A percentile compares a stretch with the other conserved stretches of the same genome.
Evolutionary conservation across 2,797 vertebrate species (phyloP).

Genomic region (Picus viridis): DNA sequence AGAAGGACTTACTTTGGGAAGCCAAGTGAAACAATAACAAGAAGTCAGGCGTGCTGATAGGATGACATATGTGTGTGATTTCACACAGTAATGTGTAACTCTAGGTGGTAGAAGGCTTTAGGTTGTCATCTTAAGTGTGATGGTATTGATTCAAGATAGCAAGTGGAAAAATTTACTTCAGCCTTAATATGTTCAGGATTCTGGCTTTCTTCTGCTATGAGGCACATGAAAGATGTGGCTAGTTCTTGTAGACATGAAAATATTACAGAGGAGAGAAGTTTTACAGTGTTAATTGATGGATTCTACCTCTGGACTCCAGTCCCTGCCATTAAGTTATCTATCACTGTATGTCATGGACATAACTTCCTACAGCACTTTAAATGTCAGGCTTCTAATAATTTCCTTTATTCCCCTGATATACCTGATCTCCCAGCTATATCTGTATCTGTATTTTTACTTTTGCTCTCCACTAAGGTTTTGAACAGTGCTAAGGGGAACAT

Average conservation of each 20-base stretch:
- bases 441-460: constrained; percentile 34
- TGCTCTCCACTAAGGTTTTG: not conserved
- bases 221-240: constrained; percentile 25
- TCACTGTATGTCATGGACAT: not conserved
- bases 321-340: constrained; percentile 16
- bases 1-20: not conserved
- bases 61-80: not conserved
- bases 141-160: constrained; percentile 36
- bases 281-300: constrained; percentile 27
- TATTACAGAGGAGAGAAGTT: not conserved
- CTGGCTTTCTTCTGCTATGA: not conserved
- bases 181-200: not conserved
- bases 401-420: constrained; percentile 3
- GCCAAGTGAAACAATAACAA: not conserved
- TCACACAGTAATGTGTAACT: not conserved
- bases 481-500: not conserved
- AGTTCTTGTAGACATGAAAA: constrained; percentile 15
- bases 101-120: not conserved
- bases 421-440: not conserved
- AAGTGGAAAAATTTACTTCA: constrained; percentile 28
- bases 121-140: not conserved
- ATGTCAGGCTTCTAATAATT: constrained; percentile 58
- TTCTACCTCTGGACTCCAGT: not conserved
- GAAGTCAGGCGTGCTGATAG: not conserved
- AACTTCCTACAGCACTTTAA: constrained; percentile 45